phyloP scores from a whole-genome alignment of 2,797 vertebrate species.

The Melopsittacus undulatus region DNA sequence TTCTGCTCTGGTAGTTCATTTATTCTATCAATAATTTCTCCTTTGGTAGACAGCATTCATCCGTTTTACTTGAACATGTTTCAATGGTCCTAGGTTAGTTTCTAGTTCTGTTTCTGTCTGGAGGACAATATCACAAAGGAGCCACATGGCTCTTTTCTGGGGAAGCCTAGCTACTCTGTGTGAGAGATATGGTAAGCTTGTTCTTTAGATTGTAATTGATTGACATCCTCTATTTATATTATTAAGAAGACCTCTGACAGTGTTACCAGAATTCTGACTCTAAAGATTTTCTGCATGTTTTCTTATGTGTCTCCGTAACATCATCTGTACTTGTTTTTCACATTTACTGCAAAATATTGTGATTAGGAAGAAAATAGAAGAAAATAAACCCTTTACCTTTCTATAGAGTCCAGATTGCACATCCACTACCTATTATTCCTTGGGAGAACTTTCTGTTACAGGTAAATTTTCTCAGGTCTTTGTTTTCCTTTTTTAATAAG shows the following conservation, averaged over 20 bases:
- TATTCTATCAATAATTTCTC: neutral
- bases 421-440: neutral
- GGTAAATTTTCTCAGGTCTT: neutral
- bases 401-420: neutral
- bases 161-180: neutral
- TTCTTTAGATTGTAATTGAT: neutral
- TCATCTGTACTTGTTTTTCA: neutral
- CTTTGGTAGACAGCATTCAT: neutral
- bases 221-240: neutral
- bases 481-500: neutral
- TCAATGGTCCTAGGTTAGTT: neutral
- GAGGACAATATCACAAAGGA: neutral
- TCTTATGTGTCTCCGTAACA: neutral
- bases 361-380: neutral
- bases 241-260: neutral
- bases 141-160: neutral
- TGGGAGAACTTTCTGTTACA: neutral
- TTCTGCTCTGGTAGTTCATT: neutral
- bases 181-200: neutral
- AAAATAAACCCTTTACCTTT: neutral
- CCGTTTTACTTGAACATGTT: neutral
- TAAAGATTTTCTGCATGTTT: neutral
- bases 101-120: neutral
- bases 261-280: neutral
- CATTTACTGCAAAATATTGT: neutral